Conservation (phyloP, 2,888 invertebrate genomes). For the Eupsilia transversa region DNA sequence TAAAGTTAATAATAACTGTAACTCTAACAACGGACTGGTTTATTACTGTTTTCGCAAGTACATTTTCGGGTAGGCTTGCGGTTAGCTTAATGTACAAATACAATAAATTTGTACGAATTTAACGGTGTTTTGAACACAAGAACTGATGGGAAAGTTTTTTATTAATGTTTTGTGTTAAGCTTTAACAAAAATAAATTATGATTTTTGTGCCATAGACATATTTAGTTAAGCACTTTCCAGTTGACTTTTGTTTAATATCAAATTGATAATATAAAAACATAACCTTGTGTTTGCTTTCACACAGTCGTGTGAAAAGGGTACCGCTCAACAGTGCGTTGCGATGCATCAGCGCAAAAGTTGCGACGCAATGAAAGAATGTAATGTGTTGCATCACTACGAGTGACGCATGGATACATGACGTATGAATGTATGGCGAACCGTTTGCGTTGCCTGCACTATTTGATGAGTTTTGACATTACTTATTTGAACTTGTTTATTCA, state of each 20-base stretch:
- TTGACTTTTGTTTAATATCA: background rate
- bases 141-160: slow-evolving; percentile 61
- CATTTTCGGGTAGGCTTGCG: slow-evolving; percentile 55
- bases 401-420: background rate
- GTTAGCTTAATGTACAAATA: slow-evolving; percentile 64
- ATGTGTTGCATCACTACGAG: background rate
- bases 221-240: slow-evolving; percentile 14
- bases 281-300: background rate
- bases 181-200: slow-evolving; percentile 44
- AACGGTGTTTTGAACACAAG: slow-evolving; percentile 66
- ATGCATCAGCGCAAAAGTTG: background rate
- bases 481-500: background rate
- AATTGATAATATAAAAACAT: background rate
- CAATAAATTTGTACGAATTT: slow-evolving; percentile 60
- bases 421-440: background rate
- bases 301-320: background rate
- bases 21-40: slow-evolving; percentile 36
- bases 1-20: slow-evolving; percentile 51
- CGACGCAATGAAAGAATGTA: background rate
- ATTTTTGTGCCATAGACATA: slow-evolving; percentile 31
- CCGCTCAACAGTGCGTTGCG: background rate
- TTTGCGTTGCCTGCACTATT: background rate
- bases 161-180: slow-evolving; percentile 46
- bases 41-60: slow-evolving; percentile 55
- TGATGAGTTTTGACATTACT: background rate